Conservation (phyloP, 2,888 invertebrate species). For the Trichacis sp. region DNA sequence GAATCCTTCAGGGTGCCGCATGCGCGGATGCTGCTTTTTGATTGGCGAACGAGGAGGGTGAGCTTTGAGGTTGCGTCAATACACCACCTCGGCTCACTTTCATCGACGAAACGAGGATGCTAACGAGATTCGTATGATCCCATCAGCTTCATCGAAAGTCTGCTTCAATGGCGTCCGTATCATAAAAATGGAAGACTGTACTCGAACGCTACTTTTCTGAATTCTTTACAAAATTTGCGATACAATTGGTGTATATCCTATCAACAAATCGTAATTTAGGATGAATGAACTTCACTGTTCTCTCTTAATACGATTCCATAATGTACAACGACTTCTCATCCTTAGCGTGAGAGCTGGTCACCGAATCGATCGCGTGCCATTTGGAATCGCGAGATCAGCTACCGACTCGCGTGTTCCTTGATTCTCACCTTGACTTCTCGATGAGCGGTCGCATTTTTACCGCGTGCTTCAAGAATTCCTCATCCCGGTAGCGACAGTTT, state of each 20-base stretch:
- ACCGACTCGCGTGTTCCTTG: conserved; percentile 56
- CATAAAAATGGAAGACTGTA: no score
- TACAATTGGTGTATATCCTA: no score
- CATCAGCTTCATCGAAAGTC: conserved; percentile 10
- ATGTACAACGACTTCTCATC: conserved; percentile 19
- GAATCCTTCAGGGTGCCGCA: conserved; percentile 55
- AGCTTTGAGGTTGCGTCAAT: conserved; percentile 58
- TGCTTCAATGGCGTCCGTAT: background rate
- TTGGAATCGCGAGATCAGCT: conserved; percentile 44
- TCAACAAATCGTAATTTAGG: background rate
- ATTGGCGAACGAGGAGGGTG: conserved; percentile 59
- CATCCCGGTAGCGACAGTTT: background rate
- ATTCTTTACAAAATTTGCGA: no score
- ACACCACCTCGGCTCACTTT: conserved; percentile 43
- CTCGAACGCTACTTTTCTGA: no score
- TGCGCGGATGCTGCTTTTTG: conserved; percentile 65
- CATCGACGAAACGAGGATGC: conserved; percentile 15
- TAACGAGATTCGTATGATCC: conserved; percentile 18
- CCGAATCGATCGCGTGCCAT: conserved; percentile 55
- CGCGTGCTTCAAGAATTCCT: conserved; percentile 3
- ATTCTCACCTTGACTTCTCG: conserved; percentile 56
- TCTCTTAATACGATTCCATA: conserved; percentile 1
- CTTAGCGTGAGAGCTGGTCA: conserved; percentile 47
- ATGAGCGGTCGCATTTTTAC: conserved; percentile 3
- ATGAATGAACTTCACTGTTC: background rate